These are phyloP conservation scores for Mechanitis mazaeus DNA, from an alignment of 2,888 invertebrate species.

Conservation along the genomic window DNA sequence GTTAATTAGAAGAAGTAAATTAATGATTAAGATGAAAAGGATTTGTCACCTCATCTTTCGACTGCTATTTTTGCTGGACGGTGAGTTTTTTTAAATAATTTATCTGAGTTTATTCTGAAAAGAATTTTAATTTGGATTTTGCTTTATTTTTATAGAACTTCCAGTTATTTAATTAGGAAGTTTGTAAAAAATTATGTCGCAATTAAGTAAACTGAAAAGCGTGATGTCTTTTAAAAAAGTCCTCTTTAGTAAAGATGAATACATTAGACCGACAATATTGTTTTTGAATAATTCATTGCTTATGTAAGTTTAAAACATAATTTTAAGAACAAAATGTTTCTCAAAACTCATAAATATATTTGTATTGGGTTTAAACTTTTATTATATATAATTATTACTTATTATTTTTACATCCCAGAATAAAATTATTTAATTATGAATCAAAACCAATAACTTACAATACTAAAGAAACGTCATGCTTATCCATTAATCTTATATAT, in stretches of 20 bases:
- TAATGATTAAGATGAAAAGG: slow-evolving; percentile 66
- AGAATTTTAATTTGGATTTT: slow-evolving; percentile 24
- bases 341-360: too few species aligned
- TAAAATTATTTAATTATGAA: too few species aligned
- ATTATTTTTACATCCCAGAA: too few species aligned
- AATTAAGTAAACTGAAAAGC: slow-evolving; percentile 24
- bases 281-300: background rate
- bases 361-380: too few species aligned
- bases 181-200: slow-evolving; percentile 26
- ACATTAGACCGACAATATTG: background rate
- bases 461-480: background rate
- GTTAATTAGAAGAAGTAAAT: slow-evolving; percentile 36
- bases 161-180: slow-evolving; percentile 27
- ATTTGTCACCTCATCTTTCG: slow-evolving; percentile 65
- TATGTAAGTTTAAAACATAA: too few species aligned
- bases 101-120: slow-evolving; percentile 13
- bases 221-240: slow-evolving; percentile 8
- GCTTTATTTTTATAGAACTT: slow-evolving; percentile 19
- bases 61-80: slow-evolving; percentile 64
- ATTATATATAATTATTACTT: too few species aligned
- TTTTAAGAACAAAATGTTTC: too few species aligned
- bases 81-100: slow-evolving; percentile 37
- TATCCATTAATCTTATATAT: background rate
- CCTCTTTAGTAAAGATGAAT: background rate
- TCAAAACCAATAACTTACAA: too few species aligned